These are phyloP conservation scores for Brenthis hecate DNA, from an alignment of 2,888 invertebrate species.

Conservation along the genomic window DNA sequence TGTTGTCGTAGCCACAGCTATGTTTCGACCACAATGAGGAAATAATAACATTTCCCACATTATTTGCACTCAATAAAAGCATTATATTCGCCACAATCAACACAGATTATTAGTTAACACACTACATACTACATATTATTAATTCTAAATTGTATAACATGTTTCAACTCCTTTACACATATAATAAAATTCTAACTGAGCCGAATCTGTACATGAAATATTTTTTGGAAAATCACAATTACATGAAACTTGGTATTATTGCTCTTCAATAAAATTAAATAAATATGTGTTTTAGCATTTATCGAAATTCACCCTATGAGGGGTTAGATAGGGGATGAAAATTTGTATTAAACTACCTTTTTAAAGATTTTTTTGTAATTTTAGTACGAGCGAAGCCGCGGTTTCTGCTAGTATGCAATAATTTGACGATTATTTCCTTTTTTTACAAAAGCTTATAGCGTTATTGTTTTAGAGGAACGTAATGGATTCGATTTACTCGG, in stretches of 20 bases:
- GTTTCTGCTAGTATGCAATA: no score
- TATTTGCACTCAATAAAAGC: constrained; percentile 5
- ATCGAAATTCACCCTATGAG: no score
- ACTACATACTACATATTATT: background rate
- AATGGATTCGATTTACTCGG: constrained; percentile 37
- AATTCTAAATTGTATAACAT: background rate
- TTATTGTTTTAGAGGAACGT: constrained; percentile 18
- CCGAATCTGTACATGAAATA: no score
- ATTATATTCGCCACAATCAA: constrained; percentile 16
- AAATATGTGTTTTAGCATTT: no score
- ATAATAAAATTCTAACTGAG: no score
- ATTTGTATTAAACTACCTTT: no score
- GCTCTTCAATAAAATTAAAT: no score
- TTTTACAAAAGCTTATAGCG: background rate
- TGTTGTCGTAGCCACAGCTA: background rate
- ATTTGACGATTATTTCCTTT: background rate
- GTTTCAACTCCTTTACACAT: background rate
- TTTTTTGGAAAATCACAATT: no score
- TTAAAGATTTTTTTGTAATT: no score
- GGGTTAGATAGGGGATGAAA: no score
- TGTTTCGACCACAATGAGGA: constrained; percentile 4
- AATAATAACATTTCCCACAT: constrained; percentile 14
- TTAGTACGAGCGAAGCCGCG: no score
- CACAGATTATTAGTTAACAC: constrained; percentile 11
- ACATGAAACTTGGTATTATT: no score